phyloP scores from a whole-genome alignment of 2,888 invertebrate genomes.

The Pandemis corylana region DNA sequence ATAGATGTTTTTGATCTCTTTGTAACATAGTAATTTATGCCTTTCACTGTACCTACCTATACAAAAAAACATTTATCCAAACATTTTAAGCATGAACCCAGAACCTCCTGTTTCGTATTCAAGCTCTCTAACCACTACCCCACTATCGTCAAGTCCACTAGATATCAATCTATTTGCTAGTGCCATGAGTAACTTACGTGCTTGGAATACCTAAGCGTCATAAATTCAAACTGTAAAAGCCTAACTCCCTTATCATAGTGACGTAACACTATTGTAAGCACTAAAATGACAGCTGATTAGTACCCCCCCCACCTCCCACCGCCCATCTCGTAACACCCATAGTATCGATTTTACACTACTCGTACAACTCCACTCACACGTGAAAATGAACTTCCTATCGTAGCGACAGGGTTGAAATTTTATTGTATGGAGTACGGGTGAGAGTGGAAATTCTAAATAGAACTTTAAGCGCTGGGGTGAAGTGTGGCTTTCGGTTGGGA shows the following conservation, averaged over 20 bases:
- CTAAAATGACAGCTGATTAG: constrained; percentile 43
- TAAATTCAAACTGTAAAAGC: constrained; percentile 12
- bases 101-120: too few relatives aligned
- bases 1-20: too few relatives aligned
- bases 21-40: too few relatives aligned
- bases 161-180: too few relatives aligned
- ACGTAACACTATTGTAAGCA: constrained; percentile 29
- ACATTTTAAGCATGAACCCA: too few relatives aligned
- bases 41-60: too few relatives aligned
- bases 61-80: too few relatives aligned
- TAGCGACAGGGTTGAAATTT: constrained; percentile 7
- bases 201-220: too few relatives aligned
- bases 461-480: neutral
- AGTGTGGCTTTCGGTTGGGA: constrained; percentile 28
- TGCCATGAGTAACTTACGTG: too few relatives aligned
- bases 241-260: constrained; percentile 2
- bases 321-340: constrained; percentile 28
- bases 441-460: constrained; percentile 11
- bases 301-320: neutral
- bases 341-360: constrained; percentile 40
- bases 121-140: too few relatives aligned
- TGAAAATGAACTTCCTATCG: neutral
- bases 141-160: too few relatives aligned
- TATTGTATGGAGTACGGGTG: neutral
- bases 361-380: neutral